phyloP scores from a whole-genome alignment of 1,140 invertebrate genomes.

The Drosophila tropicalis region DNA sequence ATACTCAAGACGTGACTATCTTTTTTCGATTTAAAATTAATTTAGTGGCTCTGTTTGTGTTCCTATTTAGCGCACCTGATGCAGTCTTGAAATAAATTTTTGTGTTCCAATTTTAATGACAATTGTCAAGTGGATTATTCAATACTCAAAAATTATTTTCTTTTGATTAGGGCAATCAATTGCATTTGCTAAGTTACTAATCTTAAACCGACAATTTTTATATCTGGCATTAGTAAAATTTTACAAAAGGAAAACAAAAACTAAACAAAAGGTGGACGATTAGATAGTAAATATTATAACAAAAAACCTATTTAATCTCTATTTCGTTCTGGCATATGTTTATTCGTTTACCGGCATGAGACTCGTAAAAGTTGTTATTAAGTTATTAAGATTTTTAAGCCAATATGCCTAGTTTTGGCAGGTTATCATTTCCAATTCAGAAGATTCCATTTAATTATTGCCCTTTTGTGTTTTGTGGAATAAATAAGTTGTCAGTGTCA shows the following conservation, averaged over 20 bases:
- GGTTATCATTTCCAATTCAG: neutral
- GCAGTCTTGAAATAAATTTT: neutral
- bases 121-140: neutral
- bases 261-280: neutral
- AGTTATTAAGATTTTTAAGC: neutral
- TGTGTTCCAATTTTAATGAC: neutral
- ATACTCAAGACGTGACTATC: no score
- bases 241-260: neutral
- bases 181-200: neutral
- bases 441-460: neutral
- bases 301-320: neutral
- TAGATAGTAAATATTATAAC: neutral
- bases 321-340: neutral
- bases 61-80: no score
- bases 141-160: neutral
- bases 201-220: neutral
- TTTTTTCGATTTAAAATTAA: no score
- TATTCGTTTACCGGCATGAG: neutral
- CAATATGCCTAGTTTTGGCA: neutral
- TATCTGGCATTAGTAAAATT: neutral
- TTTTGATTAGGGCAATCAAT: neutral
- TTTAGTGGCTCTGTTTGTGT: no score
- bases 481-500: constrained; percentile 8
- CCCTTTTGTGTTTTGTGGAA: neutral
- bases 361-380: neutral